Conservation (phyloP, 2,888 invertebrate species). For the Dynastes tityus region DNA sequence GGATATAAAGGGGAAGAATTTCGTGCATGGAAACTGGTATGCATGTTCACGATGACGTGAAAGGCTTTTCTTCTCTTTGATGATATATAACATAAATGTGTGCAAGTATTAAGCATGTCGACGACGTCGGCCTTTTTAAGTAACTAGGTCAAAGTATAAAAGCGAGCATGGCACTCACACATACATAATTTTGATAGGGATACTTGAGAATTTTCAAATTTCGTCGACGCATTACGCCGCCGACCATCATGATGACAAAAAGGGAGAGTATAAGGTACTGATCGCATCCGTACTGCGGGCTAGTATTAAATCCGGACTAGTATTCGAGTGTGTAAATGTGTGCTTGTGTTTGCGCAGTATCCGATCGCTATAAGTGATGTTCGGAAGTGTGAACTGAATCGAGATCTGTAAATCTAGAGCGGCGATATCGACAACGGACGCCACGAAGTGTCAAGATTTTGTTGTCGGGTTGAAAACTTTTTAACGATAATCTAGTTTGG, state of each 20-base stretch:
- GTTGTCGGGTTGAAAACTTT: conserved; percentile 31
- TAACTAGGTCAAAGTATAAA: conserved; percentile 41
- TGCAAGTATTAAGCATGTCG: conserved; percentile 24
- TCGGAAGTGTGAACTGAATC: conserved; percentile 16
- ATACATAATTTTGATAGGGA: conserved; percentile 33
- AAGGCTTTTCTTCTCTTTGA: conserved; percentile 45
- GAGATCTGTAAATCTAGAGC: conserved; percentile 23
- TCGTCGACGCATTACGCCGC: conserved; percentile 8
- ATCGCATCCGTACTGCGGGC: not conserved
- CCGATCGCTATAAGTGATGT: conserved; percentile 26
- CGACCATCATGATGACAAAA: conserved; percentile 1
- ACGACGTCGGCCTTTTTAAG: conserved; percentile 28
- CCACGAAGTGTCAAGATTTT: conserved; percentile 20
- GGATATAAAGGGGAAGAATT: conserved; percentile 31
- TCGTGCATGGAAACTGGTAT: conserved; percentile 35
- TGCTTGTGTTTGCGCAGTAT: not conserved
- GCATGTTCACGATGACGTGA: conserved; percentile 29
- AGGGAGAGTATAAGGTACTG: not conserved
- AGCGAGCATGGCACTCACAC: not conserved
- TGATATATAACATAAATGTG: conserved; percentile 32
- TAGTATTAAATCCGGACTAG: conserved; percentile 1
- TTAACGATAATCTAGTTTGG: conserved; percentile 36
- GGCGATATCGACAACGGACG: not conserved
- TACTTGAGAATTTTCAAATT: conserved; percentile 44
- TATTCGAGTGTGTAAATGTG: not conserved